Evolutionary conservation across 2,888 invertebrate genomes (phyloP).

Genomic region (Oligia strigilis): DNA sequence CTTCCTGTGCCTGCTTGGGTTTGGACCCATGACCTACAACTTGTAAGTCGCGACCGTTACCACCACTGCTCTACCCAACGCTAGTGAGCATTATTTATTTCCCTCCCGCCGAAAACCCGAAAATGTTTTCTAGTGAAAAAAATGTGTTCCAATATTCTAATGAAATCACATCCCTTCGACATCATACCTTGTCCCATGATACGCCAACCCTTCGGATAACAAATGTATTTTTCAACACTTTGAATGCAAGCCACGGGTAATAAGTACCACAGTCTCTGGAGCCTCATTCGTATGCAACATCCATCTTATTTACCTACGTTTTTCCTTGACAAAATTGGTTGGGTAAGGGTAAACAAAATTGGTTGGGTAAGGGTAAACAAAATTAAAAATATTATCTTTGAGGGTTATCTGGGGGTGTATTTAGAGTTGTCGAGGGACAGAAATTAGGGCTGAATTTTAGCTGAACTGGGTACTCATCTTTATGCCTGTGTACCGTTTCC

Average conservation of each 20-base stretch:
- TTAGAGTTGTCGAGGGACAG: constrained; percentile 51
- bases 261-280: constrained; percentile 61
- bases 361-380: constrained; percentile 40
- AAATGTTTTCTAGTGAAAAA: constrained; percentile 9
- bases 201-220: constrained; percentile 66
- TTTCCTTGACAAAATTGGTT: constrained; percentile 55
- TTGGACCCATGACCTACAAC: too few species aligned
- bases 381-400: constrained; percentile 66
- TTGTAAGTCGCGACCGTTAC: too few species aligned
- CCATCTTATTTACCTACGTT: constrained; percentile 68
- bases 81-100: not conserved
- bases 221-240: constrained; percentile 59
- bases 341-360: constrained; percentile 39
- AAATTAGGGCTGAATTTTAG: constrained; percentile 41
- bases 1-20: not conserved
- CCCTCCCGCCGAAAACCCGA: not conserved
- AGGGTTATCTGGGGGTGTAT: constrained; percentile 56
- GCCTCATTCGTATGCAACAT: constrained; percentile 75
- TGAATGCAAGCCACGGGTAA: constrained; percentile 67
- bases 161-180: constrained; percentile 37
- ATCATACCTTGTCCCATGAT: constrained; percentile 25
- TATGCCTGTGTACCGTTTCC: constrained; percentile 29
- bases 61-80: not conserved
- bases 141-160: constrained; percentile 18
- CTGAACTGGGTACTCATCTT: constrained; percentile 23